Base-by-base conservation (phyloP, 1,140 invertebrate genomes). In the Magallana ariakensis region DNA sequence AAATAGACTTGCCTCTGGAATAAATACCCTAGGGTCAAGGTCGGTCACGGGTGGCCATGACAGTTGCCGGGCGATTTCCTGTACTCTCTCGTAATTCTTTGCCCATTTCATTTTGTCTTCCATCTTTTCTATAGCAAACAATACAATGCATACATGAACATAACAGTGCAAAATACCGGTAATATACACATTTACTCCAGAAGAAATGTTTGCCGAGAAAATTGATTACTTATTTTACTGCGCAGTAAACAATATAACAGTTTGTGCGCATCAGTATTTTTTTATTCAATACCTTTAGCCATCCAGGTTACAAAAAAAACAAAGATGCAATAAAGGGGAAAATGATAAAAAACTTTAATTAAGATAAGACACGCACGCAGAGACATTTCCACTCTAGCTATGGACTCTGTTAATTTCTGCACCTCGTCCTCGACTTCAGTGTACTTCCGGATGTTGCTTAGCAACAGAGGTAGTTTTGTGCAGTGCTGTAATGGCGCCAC, bases 41-140 rank as follows among this genome's bases (percentile, higher is more conserved):
- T 97, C 96, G 15, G 95, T 93, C 15, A 97, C 96, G 11, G 96
- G 94, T 9, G 96, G 96, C 96, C 96, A 97, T 0, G 96, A 94
- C 54, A 97, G 95, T 90, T 96, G 96, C 54, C 95, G 94, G 92
- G 97, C 96, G 80, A 97, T 96, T 92, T 97, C 96, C 87, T 97
- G 95, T 5, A 97, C 94, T 58, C 96, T 93, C 90, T 97, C 96
- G 94, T 96, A 97, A 92, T 97, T 97, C 90, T 96, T 96, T 80
- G 97, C 92, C 96, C 96, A 97, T 91, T 96, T 96, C 95, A 97
- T 96, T 92, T 96, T 96, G 87, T 97, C 96, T 93, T 97, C 96
- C 70, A 97, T 94, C 89, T 96, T 96, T 86, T 96, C 96, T 96
- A 92, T 80, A 13, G 10, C n/a, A 81, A 54, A 26, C 26, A 53